Base-by-base conservation (phyloP, 2,113 vertebrate genomes). In the Paradoxurus hermaphroditus region DNA sequence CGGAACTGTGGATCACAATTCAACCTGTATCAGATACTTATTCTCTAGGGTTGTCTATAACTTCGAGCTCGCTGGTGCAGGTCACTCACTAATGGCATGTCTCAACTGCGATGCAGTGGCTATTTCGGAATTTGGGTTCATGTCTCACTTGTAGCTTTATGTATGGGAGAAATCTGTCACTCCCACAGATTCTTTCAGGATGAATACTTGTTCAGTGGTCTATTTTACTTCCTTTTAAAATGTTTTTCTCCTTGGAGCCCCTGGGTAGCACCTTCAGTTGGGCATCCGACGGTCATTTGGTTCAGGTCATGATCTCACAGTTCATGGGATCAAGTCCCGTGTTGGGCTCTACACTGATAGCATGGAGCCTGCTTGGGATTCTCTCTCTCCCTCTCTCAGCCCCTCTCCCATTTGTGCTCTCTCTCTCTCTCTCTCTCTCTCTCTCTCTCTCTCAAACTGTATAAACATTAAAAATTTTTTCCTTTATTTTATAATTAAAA, bases 181-280 rank as follows among this genome's bases (percentile, higher is more conserved):
- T 11, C 18, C 91, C 18, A 4, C 21, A 75, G 63, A 78, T 39
- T 67, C 25, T 90, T 95, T 34, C 3, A 72, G 68, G 39, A 85
- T 39, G 34, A 56, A 4, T 51, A 23, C 49, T 94, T 91, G 41
- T 18, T 70, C 10, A 23, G 27, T 85, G 77, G 49, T 51, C 41
- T 41, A 85, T 75, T 91, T 84, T 36, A 82, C 56, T 81, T 34
- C 81, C n/a, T 94, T 92, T 68, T 90, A 89, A 53, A 94, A 95
- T 53, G 39, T 34, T 23, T 23, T 53, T 59, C 56, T 59, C 21
- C 8, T 25, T 59, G 56, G 56, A 21, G 19, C 7, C 2, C 56
- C 21, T 59, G 56, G 56, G 56, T 59, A 59, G 21, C 56, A 25
- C 16, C 19, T 4, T 56, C 56, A 59, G 21, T 59, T 59, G 21